These are phyloP conservation scores for Agrotis clavis DNA, from an alignment of 2,888 invertebrate genomes.

Conservation along the genomic window DNA sequence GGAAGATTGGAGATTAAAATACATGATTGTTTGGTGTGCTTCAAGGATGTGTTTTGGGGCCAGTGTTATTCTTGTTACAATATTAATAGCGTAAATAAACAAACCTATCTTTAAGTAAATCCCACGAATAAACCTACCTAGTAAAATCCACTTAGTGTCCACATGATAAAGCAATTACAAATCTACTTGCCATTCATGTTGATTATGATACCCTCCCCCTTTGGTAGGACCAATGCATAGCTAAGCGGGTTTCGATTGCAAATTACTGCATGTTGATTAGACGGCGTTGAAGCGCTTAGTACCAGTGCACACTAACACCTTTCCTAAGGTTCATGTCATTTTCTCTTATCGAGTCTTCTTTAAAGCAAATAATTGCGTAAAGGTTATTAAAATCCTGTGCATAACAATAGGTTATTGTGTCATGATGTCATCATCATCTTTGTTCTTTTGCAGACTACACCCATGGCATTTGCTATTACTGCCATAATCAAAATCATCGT, in stretches of 20 bases:
- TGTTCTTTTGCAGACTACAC: slow-evolving; percentile 14
- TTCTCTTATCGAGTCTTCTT: neutral
- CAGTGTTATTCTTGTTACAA: neutral
- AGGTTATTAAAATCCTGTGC: neutral
- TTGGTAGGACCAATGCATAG: slow-evolving; percentile 49
- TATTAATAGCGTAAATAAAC: neutral
- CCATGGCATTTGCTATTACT: slow-evolving; percentile 12
- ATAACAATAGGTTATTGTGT: slow-evolving; percentile 6
- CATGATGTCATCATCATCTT: slow-evolving; percentile 10
- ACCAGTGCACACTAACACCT: slow-evolving; percentile 1
- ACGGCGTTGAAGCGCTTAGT: neutral
- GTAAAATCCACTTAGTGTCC: neutral
- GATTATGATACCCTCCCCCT: slow-evolving; percentile 29
- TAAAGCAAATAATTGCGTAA: neutral
- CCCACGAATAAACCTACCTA: neutral
- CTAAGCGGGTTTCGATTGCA: slow-evolving; percentile 47
- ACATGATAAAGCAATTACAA: slow-evolving; percentile 42
- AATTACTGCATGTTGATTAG: slow-evolving; percentile 46
- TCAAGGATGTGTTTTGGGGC: slow-evolving; percentile 13
- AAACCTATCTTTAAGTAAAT: neutral
- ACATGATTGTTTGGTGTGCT: slow-evolving; percentile 4
- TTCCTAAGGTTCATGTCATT: neutral
- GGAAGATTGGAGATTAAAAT: slow-evolving; percentile 17
- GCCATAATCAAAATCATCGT: slow-evolving; percentile 43
- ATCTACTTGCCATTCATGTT: slow-evolving; percentile 40